Evolutionary conservation across 2,888 invertebrate species (phyloP), one percentile per base, ranked within the genome.

Genomic region (Brachynemurus nebulosus): DNA sequence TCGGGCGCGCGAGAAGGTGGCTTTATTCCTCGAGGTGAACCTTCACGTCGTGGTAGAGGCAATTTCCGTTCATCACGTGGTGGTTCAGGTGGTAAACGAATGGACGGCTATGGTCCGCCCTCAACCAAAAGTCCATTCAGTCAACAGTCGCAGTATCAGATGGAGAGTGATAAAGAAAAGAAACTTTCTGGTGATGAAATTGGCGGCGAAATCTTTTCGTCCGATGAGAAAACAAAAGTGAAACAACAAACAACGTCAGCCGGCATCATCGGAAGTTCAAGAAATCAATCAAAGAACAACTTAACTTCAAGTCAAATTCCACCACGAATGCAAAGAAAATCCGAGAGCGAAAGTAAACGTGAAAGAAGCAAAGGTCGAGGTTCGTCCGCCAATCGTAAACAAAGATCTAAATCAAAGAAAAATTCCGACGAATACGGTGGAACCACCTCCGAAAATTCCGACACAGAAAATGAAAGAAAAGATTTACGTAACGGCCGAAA

Each of bases 21-120:
- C 39, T 89, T 89, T 64, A 80, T 85, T 2, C 90, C 90, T 0
- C 74, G 88, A 17, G 91, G 91, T 1, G 90, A 90, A 61, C 91
- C 91, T 0, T 89, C 89, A 1, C 71, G 90, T 41, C 78, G 90
- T 46, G 91, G 91, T 4, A 72, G 91, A 48, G 53, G 55, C 16
- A 70, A 72, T 27, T 68, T 68, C 47, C 59, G 67, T 36, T 55
- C 69, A 40, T 55, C 69, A 38, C 37, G 37, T 4, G 64, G 73
- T 44, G 69, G 76, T 20, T 61, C 69, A 49, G 67, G 71, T 17
- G 72, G 78, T 45, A 72, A 70, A 51, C 69, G 82, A 51, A 76
- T 82, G 46, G 74, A 83, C 51, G 80, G 81, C 4, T 86, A 85
- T 59, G 84, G 86, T 1, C 83, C 83, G n/a, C 85, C 84, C 1